Conservation (phyloP, 2,113 vertebrate species). For the Motacilla alba region DNA sequence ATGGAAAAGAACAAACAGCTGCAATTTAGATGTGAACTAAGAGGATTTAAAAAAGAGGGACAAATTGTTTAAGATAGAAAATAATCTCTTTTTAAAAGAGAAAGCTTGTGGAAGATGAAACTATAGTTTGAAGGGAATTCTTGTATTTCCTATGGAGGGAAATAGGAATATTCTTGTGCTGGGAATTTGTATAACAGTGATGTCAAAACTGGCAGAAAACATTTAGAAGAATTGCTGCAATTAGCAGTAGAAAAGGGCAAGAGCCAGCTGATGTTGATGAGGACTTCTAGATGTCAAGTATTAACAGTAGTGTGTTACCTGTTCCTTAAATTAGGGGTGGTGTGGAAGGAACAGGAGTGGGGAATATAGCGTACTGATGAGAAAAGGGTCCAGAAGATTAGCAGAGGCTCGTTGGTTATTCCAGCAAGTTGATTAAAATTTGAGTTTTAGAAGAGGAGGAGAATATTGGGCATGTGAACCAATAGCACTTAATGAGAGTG, state of each 20-base stretch:
- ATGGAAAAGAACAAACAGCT: background rate
- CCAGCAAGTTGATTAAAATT: background rate
- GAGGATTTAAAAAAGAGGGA: background rate
- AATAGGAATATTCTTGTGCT: background rate
- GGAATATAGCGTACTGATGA: accelerated
- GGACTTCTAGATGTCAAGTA: background rate
- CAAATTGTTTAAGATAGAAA: background rate
- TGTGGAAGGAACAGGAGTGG: background rate
- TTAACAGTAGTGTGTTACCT: background rate
- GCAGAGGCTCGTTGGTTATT: background rate
- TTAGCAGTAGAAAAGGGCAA: background rate
- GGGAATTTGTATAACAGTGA: background rate
- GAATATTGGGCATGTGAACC: background rate
- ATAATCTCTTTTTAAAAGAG: background rate
- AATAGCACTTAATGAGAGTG: background rate
- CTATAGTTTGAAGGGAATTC: background rate
- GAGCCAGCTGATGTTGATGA: background rate
- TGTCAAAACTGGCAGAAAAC: background rate
- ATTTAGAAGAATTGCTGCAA: background rate
- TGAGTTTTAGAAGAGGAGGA: background rate
- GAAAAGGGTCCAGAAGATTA: background rate
- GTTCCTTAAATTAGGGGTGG: background rate
- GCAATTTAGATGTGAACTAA: background rate
- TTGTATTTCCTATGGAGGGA: background rate
- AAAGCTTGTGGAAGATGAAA: background rate